Evolutionary conservation across 2,113 vertebrate genomes (phyloP).

Genomic region (Sclerurus mexicanus): DNA sequence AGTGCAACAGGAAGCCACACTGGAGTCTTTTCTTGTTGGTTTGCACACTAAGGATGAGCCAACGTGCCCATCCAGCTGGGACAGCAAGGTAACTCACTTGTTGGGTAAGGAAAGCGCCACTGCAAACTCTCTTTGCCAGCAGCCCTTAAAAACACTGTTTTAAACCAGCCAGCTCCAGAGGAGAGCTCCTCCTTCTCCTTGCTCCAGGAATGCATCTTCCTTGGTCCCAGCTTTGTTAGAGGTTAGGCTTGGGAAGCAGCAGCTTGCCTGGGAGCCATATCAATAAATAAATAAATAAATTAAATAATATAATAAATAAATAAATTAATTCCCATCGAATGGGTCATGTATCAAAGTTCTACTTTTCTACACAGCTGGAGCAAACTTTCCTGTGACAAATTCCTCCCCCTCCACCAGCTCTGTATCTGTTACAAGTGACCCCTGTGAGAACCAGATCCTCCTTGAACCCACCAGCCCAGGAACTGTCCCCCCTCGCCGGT

Average conservation of each 20-base stretch:
- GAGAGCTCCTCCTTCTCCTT: not conserved
- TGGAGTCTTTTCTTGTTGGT: not conserved
- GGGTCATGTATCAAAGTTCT: not conserved
- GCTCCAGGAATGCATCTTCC: not conserved
- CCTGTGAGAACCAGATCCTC: not conserved
- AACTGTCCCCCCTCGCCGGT: not conserved
- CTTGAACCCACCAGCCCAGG: not conserved
- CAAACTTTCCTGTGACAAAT: not conserved
- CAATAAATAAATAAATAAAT: no score
- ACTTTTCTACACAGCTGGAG: not conserved
- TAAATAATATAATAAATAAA: no score
- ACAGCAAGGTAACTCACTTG: not conserved
- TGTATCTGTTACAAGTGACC: not conserved
- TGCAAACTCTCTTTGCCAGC: not conserved
- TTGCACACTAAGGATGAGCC: not conserved
- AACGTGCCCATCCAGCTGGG: not conserved
- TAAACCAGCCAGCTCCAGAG: not conserved
- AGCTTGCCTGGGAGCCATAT: not conserved
- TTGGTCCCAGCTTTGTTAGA: not conserved
- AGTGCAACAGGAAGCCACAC: not conserved
- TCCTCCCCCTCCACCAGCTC: not conserved
- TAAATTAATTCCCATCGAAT: not conserved
- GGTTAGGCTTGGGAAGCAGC: not conserved
- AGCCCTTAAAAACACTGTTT: not conserved
- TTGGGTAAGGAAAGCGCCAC: not conserved